Percentiles rank a stretch among this genome's conserved stretches.
Evolutionary conservation across 2,113 vertebrate genomes (phyloP).

Genomic region (Chamaetylas fuelleborni): DNA sequence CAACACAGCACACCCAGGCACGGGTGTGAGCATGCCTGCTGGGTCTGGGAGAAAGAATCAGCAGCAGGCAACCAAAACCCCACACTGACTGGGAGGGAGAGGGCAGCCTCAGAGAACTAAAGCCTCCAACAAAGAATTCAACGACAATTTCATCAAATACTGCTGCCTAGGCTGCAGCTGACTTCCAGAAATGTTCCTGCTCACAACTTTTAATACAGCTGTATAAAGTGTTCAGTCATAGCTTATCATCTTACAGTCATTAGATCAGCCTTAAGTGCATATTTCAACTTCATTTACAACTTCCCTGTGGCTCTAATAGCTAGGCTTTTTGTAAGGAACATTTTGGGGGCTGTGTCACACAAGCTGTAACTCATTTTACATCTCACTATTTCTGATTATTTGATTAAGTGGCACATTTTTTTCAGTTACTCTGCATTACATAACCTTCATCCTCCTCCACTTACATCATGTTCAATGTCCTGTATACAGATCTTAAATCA

Average conservation of each 20-base stretch:
- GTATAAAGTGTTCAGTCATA: neutral
- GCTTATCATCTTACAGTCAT: neutral
- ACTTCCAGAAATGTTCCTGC: neutral
- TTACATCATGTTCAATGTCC: neutral
- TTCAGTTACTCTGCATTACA: neutral
- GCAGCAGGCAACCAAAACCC: neutral
- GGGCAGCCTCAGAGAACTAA: neutral
- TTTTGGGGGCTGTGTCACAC: neutral
- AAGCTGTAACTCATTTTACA: neutral
- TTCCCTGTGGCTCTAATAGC: neutral
- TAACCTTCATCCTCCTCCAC: neutral
- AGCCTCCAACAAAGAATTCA: neutral
- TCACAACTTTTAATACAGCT: neutral
- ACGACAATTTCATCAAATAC: neutral
- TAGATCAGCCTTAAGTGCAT: neutral
- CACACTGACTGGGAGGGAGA: neutral
- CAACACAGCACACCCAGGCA: too few species aligned
- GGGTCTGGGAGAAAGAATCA: neutral
- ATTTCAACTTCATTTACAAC: neutral
- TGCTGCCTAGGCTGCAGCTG: neutral
- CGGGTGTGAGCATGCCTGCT: accelerated
- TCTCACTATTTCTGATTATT: neutral
- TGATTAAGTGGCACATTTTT: neutral
- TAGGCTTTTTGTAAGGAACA: neutral
- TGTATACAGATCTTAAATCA: neutral